Evolutionary conservation across 2,888 invertebrate species (phyloP).

Genomic region (Zaprionus bogoriensis): DNA sequence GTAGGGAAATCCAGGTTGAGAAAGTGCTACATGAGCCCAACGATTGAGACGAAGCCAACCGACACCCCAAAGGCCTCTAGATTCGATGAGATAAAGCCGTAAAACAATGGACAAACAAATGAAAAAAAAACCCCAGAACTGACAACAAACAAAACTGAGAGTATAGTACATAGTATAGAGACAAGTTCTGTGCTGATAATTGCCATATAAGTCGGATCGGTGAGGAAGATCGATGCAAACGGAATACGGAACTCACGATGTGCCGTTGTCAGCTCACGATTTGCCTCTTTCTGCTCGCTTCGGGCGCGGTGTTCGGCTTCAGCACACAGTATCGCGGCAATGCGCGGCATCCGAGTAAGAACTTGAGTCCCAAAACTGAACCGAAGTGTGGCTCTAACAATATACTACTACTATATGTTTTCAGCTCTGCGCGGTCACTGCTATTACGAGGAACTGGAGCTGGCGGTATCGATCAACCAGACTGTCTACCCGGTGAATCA

Average conservation of each 20-base stretch:
- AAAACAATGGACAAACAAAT: no score
- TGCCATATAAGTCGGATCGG: background rate
- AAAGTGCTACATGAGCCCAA: no score
- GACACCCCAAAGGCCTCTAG: no score
- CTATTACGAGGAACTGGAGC: conserved; percentile 62
- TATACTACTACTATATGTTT: background rate
- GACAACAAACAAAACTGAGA: no score
- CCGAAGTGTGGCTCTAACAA: no score
- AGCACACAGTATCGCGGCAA: conserved; percentile 68
- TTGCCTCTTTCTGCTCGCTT: background rate
- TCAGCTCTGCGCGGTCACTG: conserved; percentile 57
- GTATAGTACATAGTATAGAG: no score
- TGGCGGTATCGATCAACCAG: conserved; percentile 57
- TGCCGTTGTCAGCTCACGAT: background rate
- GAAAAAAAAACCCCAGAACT: no score
- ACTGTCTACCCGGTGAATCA: conserved; percentile 55
- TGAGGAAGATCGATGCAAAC: background rate
- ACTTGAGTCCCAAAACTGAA: no score
- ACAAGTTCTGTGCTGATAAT: background rate
- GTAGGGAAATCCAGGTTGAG: no score
- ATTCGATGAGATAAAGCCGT: no score
- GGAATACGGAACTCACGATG: conserved; percentile 16
- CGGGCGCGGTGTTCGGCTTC: conserved; percentile 10
- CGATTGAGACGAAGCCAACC: no score
- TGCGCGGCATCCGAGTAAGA: conserved; percentile 61